Base-by-base conservation (phyloP, 2,888 invertebrate species). In the Vesta saturnalis region DNA sequence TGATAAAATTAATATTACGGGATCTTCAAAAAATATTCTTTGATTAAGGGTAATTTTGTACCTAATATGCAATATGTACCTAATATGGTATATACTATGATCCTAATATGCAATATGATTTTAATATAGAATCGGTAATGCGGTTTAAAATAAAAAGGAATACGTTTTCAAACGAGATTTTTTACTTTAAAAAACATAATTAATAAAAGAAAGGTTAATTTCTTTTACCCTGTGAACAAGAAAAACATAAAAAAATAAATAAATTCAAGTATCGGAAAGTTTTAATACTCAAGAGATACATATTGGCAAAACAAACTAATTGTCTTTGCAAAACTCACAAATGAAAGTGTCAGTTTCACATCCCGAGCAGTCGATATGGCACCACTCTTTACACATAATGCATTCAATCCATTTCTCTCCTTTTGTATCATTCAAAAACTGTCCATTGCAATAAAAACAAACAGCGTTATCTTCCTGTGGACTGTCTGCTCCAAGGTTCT, bases 261-360 rank as follows among this genome's bases (percentile, higher is more conserved):
- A 23, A 3, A 2, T 43, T 8, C 8, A 43, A 43, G 43, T 43
- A 5, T 43, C 43, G n/a, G n/a, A 14, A 43, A n/a, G n/a, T n/a
- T 8, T 43, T n/a, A 3, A 43, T 43, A 43, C 43, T 43, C 14
- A 43, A 43, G 5, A 43, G n/a, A 14, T 43, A 12, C 14, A 43
- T 43, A 43, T 43, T 43, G 14, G 43, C 43, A 43, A 43, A 43
- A 43, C 43, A 43, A 43, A 43, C 43, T 43, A 43, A 43, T 43
- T 43, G 5, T 43, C 43, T 43, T 43, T n/a, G 43, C 43, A 43
- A 43, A 43, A 43, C 43, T 43, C 43, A 43, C 43, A 43, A 43
- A 14, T 43, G 43, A 43, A 43, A 43, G 10, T 43, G 10, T 43
- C 14, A 43, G 43, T 43, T 43, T 43, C 43, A 43, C 43, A 43